Base-by-base conservation (phyloP, 1,140 invertebrate species). In the Periplaneta americana region DNA sequence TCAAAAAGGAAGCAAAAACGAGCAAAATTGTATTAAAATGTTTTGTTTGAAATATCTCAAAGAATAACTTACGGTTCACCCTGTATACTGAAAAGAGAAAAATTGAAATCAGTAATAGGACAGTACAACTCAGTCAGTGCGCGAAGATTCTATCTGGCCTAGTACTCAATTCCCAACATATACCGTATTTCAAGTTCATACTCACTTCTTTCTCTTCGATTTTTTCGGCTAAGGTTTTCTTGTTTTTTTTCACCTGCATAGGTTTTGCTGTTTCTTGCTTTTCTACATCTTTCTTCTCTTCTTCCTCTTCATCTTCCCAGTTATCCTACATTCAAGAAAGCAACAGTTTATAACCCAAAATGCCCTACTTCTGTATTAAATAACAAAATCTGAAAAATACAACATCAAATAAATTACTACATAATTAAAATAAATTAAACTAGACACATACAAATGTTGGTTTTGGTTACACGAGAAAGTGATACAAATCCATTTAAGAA, bases 261-360 rank as follows among this genome's bases (percentile, higher is more conserved):
- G 78, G 18, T 80, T 79, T 75, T 36, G 39, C 34, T 9, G 75
- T 22, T 36, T 82, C 81, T 31, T 82, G 78, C 39, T 82, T 79
- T 28, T 82, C 79, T 32, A 74, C 81, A 75, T 79, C 79, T 39
- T 82, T 80, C 78, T 82, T 82, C 34, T 82, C 79, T 35, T 82
- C 81, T 39, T 82, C 81, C 48, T 82, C 81, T 74, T 82, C 81
- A 80, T 82, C 81, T 75, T 82, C 81, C 81, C 81, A 82, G 33
- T 79, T 82, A 18, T 82, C 81, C 81, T 82, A 78, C 11, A 80
- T n/a, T 22, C 33, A n/a, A 76, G 6, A 31, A 76, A 78, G 34
- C 17, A 39, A 15, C 15, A 28, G 9, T 32, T 18, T 18, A 32
- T 15, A 33, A 75, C 18, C 6, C 15, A 9, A 2, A 1, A 33